Base-by-base conservation (phyloP, 2,797 vertebrate genomes). In the Antrozous pallidus region DNA sequence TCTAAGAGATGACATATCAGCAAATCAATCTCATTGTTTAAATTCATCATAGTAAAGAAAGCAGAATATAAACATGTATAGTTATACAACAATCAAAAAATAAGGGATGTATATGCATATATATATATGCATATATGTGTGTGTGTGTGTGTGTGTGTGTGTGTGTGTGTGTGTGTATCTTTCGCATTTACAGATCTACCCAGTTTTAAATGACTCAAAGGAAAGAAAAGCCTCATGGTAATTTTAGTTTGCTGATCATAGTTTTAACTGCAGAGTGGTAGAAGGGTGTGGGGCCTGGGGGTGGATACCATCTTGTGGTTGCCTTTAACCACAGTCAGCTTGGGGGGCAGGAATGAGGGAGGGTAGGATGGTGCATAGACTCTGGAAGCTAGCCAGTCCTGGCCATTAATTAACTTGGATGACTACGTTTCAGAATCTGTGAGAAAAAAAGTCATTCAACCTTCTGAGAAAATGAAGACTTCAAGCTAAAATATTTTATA, bases 381-480 rank as follows among this genome's bases (percentile, higher is more conserved):
- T 2, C 31, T 91, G 45, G 73, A 56, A 96, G 94, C 65, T 81
- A 45, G 42, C 70, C 81, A 91, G 88, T 69, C 5, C 2, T 54
- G 80, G 22, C 22, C 95, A 97, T 42, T 96, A 77, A 51, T 87
- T 95, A 94, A 96, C 71, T 40, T 54, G 84, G 96, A 95, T 94
- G 42, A 88, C 90, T 97, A 96, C 10, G 0, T 74, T 81, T 96
- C 93, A 87, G 69, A 91, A 96, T 97, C n/a, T 93, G 94, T 74
- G 69, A 91, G 87, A 86, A 75, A 92, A 78, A 33, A 1, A n/a
- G 26, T 88, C 3, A 47, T 96, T 96, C 61, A 67, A 94, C 80
- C 54, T 92, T 89, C 6, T 54, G 20, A 95, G 82, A 86, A 96
- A 93, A 96, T 71, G 69, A 80, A 88, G 38, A 77, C 61, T 79